These are phyloP conservation scores for Cirrhinus molitorella DNA, from an alignment of 2,797 vertebrate genomes.

Conservation along the genomic window DNA sequence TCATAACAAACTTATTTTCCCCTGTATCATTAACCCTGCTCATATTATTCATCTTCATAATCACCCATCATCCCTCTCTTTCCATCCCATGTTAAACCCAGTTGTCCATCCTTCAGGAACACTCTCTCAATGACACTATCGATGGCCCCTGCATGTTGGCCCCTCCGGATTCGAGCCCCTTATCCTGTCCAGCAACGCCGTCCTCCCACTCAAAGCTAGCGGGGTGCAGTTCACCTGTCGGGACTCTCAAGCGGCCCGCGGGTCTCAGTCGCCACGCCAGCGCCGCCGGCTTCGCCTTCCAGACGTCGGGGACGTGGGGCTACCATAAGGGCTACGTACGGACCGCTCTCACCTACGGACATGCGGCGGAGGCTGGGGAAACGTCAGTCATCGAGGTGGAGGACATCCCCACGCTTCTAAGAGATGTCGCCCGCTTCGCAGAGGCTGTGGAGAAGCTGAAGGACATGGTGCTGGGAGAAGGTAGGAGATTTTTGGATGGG, in stretches of 20 bases:
- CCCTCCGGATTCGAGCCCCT: slow-evolving; percentile 59
- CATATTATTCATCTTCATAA: slow-evolving; percentile 17
- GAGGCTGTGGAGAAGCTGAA: slow-evolving; percentile 94
- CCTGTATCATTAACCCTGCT: neutral
- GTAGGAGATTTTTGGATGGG: slow-evolving; percentile 68
- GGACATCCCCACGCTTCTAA: slow-evolving; percentile 90
- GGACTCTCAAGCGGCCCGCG: slow-evolving; percentile 87
- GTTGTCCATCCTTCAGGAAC: slow-evolving; percentile 86
- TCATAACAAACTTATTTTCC: neutral
- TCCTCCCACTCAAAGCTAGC: slow-evolving; percentile 71
- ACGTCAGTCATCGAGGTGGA: slow-evolving; percentile 83
- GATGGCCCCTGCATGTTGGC: slow-evolving; percentile 64
- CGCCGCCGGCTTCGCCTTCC: slow-evolving; percentile 87
- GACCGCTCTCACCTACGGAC: slow-evolving; percentile 72
- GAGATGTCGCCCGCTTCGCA: slow-evolving; percentile 88
- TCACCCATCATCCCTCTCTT: slow-evolving; percentile 25
- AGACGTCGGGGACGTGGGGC: slow-evolving; percentile 76
- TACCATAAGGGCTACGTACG: slow-evolving; percentile 80
- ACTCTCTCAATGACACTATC: slow-evolving; percentile 80
- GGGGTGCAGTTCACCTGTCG: slow-evolving; percentile 72
- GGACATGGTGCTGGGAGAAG: slow-evolving; percentile 87
- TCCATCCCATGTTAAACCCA: slow-evolving; percentile 58
- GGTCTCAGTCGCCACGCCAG: slow-evolving; percentile 93
- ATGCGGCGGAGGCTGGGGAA: slow-evolving; percentile 74
- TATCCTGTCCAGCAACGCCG: slow-evolving; percentile 71